A percentile compares a stretch with the other conserved stretches of the same genome.
Evolutionary conservation across 2,113 vertebrate species (phyloP).

Genomic region (Lonchura striata): DNA sequence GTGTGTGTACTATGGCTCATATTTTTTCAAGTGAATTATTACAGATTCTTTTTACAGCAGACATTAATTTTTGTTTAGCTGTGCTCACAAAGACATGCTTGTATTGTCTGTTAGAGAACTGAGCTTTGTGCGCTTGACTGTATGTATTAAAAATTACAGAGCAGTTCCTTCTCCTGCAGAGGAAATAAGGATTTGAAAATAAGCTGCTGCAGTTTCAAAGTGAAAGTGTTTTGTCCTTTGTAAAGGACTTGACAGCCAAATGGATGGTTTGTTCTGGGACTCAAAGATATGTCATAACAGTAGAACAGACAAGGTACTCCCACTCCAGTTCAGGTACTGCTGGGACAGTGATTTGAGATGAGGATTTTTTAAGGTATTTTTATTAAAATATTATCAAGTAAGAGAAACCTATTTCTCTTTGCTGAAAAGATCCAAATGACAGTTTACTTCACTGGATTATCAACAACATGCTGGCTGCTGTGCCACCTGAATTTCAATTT

Average conservation of each 20-base stretch:
- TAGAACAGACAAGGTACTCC: neutral
- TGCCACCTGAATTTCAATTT: slow-evolving; percentile 79
- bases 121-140: neutral
- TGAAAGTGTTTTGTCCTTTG: neutral
- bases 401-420: slow-evolving; percentile 38
- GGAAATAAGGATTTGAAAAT: neutral
- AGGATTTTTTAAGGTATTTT: neutral
- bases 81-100: neutral
- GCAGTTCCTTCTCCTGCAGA: neutral
- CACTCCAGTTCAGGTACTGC: neutral
- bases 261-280: neutral
- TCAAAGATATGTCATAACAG: neutral
- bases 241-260: neutral
- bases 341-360: neutral
- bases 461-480: slow-evolving; percentile 55
- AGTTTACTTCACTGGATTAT: slow-evolving; percentile 68
- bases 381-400: slow-evolving; percentile 12
- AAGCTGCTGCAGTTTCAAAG: neutral
- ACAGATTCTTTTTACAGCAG: neutral
- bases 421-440: slow-evolving; percentile 55
- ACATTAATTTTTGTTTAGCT: slow-evolving; percentile 21
- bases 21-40: neutral
- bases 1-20: neutral
- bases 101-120: neutral
- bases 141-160: slow-evolving; percentile 21